These are phyloP conservation scores for Rhinophrynus dorsalis DNA, from an alignment of 2,797 vertebrate species.

Conservation along the genomic window DNA sequence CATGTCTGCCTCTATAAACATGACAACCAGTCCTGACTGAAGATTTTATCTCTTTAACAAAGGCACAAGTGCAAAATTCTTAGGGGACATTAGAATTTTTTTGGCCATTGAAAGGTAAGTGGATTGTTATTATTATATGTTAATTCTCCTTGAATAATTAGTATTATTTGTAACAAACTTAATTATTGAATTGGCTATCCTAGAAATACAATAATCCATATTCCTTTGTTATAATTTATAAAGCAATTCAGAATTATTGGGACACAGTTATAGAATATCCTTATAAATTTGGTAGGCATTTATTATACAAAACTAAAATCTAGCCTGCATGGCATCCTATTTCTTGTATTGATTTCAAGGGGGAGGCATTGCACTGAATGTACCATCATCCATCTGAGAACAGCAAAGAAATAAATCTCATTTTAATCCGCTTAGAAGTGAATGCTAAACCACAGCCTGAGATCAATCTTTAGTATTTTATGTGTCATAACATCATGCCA, in stretches of 20 bases:
- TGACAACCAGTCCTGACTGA: too few relatives aligned
- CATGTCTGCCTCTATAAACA: too few relatives aligned
- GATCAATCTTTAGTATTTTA: constrained; percentile 44
- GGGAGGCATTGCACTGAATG: constrained; percentile 39
- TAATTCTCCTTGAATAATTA: too few relatives aligned
- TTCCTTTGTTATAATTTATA: too few relatives aligned
- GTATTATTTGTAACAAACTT: too few relatives aligned
- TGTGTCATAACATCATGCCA: constrained; percentile 26
- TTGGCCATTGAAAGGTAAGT: too few relatives aligned
- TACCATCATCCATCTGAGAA: constrained; percentile 36
- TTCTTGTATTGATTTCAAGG: constrained; percentile 46
- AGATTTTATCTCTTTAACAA: too few relatives aligned
- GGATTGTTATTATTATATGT: too few relatives aligned
- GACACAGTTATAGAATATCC: neutral
- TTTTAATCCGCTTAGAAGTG: constrained; percentile 46
- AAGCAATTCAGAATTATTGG: neutral
- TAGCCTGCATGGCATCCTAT: constrained; percentile 26
- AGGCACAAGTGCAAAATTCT: too few relatives aligned
- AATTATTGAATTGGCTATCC: too few relatives aligned
- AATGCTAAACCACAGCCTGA: constrained; percentile 35
- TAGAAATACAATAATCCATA: too few relatives aligned
- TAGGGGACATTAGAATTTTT: too few relatives aligned
- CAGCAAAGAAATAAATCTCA: constrained; percentile 42
- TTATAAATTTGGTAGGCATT: constrained; percentile 27
- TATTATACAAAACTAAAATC: constrained; percentile 33